phyloP scores from a whole-genome alignment of 1,140 invertebrate genomes.

The Drosophila ercepeae region DNA sequence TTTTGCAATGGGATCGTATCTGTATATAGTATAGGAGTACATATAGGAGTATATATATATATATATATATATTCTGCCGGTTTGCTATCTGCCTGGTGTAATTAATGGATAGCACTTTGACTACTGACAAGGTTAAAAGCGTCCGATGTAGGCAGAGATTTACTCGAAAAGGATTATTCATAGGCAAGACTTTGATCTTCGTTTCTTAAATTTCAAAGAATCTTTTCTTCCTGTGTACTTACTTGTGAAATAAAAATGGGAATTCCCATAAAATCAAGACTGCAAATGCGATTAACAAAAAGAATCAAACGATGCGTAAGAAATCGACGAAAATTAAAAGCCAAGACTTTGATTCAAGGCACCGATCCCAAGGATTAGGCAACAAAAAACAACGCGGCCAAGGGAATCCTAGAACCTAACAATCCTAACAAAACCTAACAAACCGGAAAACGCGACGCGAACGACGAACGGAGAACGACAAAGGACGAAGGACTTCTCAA shows the following conservation, averaged over 20 bases:
- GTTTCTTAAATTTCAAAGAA: background rate
- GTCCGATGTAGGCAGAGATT: constrained; percentile 23
- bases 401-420: no score
- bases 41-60: constrained; percentile 17
- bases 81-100: constrained; percentile 56
- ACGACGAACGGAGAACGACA: constrained; percentile 19
- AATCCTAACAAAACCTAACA: no score
- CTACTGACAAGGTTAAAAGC: constrained; percentile 53
- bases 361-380: constrained; percentile 56
- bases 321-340: constrained; percentile 23
- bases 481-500: no score
- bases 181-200: no score
- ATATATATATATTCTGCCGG: constrained; percentile 23
- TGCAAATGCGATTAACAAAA: constrained; percentile 55
- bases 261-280: constrained; percentile 9
- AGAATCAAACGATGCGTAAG: constrained; percentile 34
- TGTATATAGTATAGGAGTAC: constrained; percentile 21
- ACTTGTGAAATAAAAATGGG: constrained; percentile 28
- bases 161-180: background rate
- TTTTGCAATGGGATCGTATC: constrained; percentile 63
- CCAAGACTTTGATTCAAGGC: constrained; percentile 19
- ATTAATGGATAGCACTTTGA: constrained; percentile 70
- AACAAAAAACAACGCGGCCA: constrained; percentile 34
- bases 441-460: constrained; percentile 62
- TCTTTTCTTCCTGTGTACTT: constrained; percentile 42